Conservation (phyloP, 2,888 invertebrate genomes). For the Drosophila borealis region DNA sequence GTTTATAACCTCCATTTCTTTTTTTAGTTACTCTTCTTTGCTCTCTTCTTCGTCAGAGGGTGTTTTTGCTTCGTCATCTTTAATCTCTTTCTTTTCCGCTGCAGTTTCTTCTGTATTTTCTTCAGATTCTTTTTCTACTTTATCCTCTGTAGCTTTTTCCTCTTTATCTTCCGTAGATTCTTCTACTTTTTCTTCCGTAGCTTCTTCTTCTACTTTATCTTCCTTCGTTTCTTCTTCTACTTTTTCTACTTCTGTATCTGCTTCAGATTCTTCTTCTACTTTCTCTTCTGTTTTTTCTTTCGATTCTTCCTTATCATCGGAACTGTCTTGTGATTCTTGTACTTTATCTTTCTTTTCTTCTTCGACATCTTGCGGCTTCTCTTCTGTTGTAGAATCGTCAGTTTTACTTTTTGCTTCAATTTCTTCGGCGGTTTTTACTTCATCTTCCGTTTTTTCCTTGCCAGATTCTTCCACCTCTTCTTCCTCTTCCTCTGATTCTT, state of each 20-base stretch:
- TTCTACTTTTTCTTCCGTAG: neutral
- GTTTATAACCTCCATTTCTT: neutral
- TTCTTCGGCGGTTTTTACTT: constrained; percentile 10
- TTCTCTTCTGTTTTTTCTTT: neutral
- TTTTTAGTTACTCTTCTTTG: constrained; percentile 29
- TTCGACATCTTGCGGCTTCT: constrained; percentile 2
- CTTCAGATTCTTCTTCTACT: neutral
- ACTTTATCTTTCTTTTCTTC: neutral
- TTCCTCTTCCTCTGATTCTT: constrained; percentile 6
- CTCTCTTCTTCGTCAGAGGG: constrained; percentile 44
- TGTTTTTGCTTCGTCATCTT: constrained; percentile 31
- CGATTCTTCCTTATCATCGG: neutral
- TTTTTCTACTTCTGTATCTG: neutral
- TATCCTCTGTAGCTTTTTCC: neutral
- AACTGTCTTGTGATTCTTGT: neutral
- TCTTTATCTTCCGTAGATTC: constrained; percentile 4
- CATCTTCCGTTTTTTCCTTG: neutral
- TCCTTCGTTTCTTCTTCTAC: neutral
- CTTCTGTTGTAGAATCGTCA: neutral
- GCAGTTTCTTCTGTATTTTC: neutral
- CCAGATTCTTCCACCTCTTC: neutral
- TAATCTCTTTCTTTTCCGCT: constrained; percentile 6
- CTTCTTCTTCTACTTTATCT: neutral
- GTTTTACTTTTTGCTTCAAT: neutral
- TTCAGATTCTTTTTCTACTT: neutral